Base-by-base conservation (phyloP, 1,140 invertebrate species). In the Aphis craccivora region DNA sequence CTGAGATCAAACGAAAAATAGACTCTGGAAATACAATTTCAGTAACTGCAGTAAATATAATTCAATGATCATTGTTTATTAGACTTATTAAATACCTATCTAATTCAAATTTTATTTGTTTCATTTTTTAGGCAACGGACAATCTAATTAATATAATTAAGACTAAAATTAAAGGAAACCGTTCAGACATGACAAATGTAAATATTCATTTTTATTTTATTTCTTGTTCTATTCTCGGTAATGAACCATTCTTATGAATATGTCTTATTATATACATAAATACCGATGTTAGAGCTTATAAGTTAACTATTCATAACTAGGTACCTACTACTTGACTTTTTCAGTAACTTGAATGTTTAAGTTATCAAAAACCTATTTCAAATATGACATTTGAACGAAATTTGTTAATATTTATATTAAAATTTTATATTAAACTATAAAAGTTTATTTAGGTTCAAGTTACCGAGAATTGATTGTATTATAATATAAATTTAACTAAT, bases 111-210 rank as follows among this genome's bases (percentile, higher is more conserved):
- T 86, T 35, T 35, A 51, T 83, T 81, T 4, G 55, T 84, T 84
- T 40, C 37, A 3, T 40, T 40, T 40, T 53, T n/a, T 84, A 93
- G 91, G 91, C 91, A 9, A 84, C 37, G 1, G 45, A 81, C 23
- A 86, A 43, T 23, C 37, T 93, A 51, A 22, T 93, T 14, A 86
- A 93, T 55, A 23, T 93, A 23, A 55, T 93, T 30, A 93, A 51
- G 14, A 40, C 48, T 48, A 93, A 93, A 83, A 53, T 93, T 11
- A 93, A 55, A 53, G 91, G 91, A 55, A 86, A 22, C 14, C 45
- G 81, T 84, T 86, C 81, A 9, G 91, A 93, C 40, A 93, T 93
- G 91, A 93, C 35, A 37, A 93, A 93, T 84, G 91, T 93, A 93
- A 93, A 86, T 53, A 84, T 84, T 84, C 7, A 83, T 48, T 48